Conservation (phyloP, 2,797 vertebrate genomes). For the Benthosema pterotum region DNA sequence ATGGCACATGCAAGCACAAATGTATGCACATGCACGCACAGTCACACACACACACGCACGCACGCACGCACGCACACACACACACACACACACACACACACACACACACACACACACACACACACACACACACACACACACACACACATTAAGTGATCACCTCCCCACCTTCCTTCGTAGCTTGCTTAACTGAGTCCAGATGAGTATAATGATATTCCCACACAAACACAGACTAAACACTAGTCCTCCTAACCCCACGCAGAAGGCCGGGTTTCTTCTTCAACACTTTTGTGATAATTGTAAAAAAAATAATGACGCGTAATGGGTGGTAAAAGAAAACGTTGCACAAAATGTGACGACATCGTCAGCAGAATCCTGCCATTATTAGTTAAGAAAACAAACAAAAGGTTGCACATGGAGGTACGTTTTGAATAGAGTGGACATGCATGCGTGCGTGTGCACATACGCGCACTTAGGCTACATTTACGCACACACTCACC, state of each 20-base stretch:
- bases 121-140: background rate
- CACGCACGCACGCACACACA: too few relatives aligned
- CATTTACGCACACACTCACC: background rate
- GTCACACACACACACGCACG: background rate
- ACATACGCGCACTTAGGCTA: background rate
- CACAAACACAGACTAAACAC: background rate
- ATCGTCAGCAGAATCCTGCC: too few relatives aligned
- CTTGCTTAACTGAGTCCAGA: background rate
- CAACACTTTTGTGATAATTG: too few relatives aligned
- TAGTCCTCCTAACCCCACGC: too few relatives aligned
- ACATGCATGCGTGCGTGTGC: too few relatives aligned
- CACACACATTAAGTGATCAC: background rate
- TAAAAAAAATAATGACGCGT: too few relatives aligned
- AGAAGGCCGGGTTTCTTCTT: too few relatives aligned
- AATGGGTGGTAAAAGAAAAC: too few relatives aligned
- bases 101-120: background rate
- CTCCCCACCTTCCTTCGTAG: slow-evolving; percentile 1
- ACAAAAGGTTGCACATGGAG: too few relatives aligned
- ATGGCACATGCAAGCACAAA: slow-evolving; percentile 2
- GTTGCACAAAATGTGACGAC: too few relatives aligned
- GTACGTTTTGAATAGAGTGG: too few relatives aligned
- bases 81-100: background rate
- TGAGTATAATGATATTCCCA: background rate
- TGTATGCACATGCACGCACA: background rate
- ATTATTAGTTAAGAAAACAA: too few relatives aligned